These are phyloP conservation scores for Rhodeus uyekii DNA, from an alignment of 2,797 vertebrate genomes.

Conservation along the genomic window DNA sequence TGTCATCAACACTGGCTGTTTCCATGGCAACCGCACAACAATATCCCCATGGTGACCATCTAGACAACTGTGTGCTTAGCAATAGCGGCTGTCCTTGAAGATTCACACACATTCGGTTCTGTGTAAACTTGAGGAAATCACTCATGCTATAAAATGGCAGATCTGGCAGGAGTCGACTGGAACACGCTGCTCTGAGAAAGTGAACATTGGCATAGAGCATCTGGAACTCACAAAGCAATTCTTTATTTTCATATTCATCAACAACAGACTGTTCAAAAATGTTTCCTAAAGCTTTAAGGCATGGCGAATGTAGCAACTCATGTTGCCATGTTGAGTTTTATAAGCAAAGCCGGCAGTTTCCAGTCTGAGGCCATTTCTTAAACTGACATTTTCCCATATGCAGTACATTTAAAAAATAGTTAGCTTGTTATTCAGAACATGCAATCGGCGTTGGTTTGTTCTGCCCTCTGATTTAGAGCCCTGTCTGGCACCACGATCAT, in stretches of 20 bases:
- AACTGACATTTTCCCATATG: background rate
- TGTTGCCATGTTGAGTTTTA: slow-evolving; percentile 11
- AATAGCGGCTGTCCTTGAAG: background rate
- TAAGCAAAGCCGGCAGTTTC: slow-evolving; percentile 13
- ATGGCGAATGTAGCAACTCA: background rate
- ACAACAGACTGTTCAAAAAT: slow-evolving; percentile 4
- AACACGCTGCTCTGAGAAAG: slow-evolving; percentile 62
- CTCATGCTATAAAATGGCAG: slow-evolving; percentile 3
- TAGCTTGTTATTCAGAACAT: slow-evolving; percentile 30
- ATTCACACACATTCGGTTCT: slow-evolving; percentile 7
- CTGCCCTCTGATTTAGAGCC: slow-evolving; percentile 60
- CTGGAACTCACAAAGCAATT: slow-evolving; percentile 25
- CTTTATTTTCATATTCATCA: slow-evolving; percentile 27
- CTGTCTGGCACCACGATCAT: slow-evolving; percentile 57
- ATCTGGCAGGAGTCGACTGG: slow-evolving; percentile 7
- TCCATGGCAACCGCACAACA: slow-evolving; percentile 40
- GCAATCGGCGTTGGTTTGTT: slow-evolving; percentile 25
- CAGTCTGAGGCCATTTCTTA: slow-evolving; percentile 26
- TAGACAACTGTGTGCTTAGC: slow-evolving; percentile 11
- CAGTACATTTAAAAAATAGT: background rate
- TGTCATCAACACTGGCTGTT: slow-evolving; percentile 35
- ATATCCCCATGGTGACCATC: slow-evolving; percentile 9
- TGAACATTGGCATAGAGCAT: slow-evolving; percentile 17
- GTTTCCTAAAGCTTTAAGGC: slow-evolving; percentile 9
- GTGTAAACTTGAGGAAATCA: slow-evolving; percentile 11